Percentiles rank a stretch among this genome's conserved stretches.
Evolutionary conservation across 2,113 vertebrate genomes (phyloP).

Genomic region (Dendropsophus ebraccatus): DNA sequence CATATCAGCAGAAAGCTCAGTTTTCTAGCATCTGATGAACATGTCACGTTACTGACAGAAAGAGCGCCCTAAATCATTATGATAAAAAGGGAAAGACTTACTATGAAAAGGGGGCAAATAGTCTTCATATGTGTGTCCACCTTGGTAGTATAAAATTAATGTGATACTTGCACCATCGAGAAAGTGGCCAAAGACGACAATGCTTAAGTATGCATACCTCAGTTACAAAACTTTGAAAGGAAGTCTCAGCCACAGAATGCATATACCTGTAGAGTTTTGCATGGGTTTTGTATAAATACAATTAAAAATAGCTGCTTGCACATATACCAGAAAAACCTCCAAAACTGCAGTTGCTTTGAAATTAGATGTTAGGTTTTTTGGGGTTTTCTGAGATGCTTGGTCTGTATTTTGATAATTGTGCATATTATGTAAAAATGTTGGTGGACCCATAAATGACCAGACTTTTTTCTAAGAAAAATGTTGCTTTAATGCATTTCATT

Average conservation of each 20-base stretch:
- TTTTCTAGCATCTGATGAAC: conserved; percentile 82
- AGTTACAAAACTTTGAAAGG: conserved; percentile 95
- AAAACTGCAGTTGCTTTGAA: conserved; percentile 99
- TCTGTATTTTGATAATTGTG: conserved; percentile 99
- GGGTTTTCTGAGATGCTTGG: conserved; percentile 99
- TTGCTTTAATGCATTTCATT: conserved; percentile 99
- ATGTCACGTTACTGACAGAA: conserved; percentile 84
- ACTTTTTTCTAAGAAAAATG: conserved; percentile 99
- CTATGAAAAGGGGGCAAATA: conserved; percentile 87
- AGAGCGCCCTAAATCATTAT: neutral
- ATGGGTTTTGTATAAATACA: conserved; percentile 99
- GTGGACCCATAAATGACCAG: conserved; percentile 99
- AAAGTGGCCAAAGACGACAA: conserved; percentile 94
- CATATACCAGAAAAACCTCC: conserved; percentile 99
- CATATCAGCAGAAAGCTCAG: conserved; percentile 84
- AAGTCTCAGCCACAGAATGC: conserved; percentile 99
- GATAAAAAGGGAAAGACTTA: conserved; percentile 83
- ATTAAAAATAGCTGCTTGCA: conserved; percentile 99
- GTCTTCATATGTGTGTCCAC: conserved; percentile 82
- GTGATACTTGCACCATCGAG: conserved; percentile 81
- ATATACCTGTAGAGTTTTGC: conserved; percentile 99
- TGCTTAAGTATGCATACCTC: conserved; percentile 98
- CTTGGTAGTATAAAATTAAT: conserved; percentile 88
- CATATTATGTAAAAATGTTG: conserved; percentile 99
- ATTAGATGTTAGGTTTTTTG: conserved; percentile 99